Evolutionary conservation across 2,113 vertebrate genomes (phyloP), one percentile per base, ranked within the genome.

Genomic region (Otus sunia): DNA sequence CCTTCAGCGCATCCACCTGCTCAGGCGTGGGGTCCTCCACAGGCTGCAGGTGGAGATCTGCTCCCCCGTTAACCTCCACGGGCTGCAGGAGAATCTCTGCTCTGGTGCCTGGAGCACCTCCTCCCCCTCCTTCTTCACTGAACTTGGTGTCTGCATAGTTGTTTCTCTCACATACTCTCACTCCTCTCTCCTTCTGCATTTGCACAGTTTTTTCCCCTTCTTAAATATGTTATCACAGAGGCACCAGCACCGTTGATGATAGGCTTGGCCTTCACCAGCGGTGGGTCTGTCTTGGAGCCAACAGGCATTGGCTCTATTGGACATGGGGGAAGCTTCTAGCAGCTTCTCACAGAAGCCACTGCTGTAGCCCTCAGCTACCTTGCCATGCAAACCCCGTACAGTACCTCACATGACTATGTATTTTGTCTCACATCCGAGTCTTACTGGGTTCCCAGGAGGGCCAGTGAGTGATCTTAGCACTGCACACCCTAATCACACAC

Each of bases 201-300:
- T 34, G 41, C 34, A 9, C 5, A 56, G 49, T 25, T 66, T 7
- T 30, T 8, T 20, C 4, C n/a, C n/a, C 21, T 63, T 68, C 18
- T 37, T 69, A 37, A 45, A 9, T 36, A 12, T 56, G 4, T 68
- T 87, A 8, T 64, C 29, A 25, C 29, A 53, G 67, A 17, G 21
- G 13, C 25, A 6, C 63, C 62, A 5, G 6, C 27, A 56, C 15
- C 11, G 4, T 71, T 29, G 5, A 10, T 0, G 0, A 45, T 11
- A 63, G 58, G 26, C 32, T n/a, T 0, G 0, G 12, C 37, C 12
- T 43, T 62, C 20, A 41, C 23, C 41, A 45, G 23, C 13, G 6
- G 10, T 18, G 36, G 22, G 32, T 43, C 62, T 2, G 0, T 30
- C 41, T 37, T 45, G 56, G 9, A 30, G 34, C 16, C 21, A 6